Evolutionary conservation across 2,888 invertebrate species (phyloP), one percentile per base, ranked within the genome.

Genomic region (Trachelus stipa): DNA sequence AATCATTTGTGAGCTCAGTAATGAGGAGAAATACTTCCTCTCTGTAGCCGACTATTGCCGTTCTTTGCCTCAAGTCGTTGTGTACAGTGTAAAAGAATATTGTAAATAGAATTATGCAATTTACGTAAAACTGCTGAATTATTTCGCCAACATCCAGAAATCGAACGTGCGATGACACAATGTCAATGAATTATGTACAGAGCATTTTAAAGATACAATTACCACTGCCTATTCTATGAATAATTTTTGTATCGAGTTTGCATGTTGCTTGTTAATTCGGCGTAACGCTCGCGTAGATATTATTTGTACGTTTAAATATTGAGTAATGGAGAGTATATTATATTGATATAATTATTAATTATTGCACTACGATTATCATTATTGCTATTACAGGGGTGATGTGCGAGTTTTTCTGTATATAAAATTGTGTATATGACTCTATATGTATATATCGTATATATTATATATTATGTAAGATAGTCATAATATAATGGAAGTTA

Each of bases 81-180:
- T 88, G 88, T 89, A 89, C 87, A 89, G 88, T 89, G 87, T 87
- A 87, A 73, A 87, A 86, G 84, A 81, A 82, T 81, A 83, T 86
- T 89, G 89, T 89, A 89, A 85, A 89, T 89, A 89, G 74, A 77
- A 81, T 77, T 71, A 78, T 83, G 68, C 75, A 83, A 73, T 83
- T 83, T 84, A 76, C 78, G 82, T 82, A 82, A 81, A 84, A 31
- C 34, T 33, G 23, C 68, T 23, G 77, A 68, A 75, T 76, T 68
- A 69, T 79, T 68, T 31, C 68, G 37, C 73, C 31, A 56, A 71
- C 11, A 74, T 73, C 33, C 73, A 4, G 56, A 77, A 74, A 73
- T 69, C 74, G 75, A 35, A 56, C 75, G 34, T 40, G 75, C 34
- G 31, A 73, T 35, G 69, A 56, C 68, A 71, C 74, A 68, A 37